Evolutionary conservation across 1,140 invertebrate species (phyloP).

Genomic region (Bradysia coprophila): DNA sequence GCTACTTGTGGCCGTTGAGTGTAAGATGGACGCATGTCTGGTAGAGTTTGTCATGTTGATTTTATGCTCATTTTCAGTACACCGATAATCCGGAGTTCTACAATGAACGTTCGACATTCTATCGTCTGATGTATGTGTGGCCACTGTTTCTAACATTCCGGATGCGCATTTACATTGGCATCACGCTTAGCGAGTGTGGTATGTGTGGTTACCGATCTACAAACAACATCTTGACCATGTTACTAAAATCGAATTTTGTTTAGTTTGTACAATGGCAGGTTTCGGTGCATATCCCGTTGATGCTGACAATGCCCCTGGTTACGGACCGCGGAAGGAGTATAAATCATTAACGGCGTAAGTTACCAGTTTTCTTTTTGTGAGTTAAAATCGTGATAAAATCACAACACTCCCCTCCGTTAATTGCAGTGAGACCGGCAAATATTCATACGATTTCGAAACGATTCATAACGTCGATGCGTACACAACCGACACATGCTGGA

Average conservation of each 20-base stretch:
- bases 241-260: no score
- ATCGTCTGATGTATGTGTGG: conserved; percentile 68
- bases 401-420: no score
- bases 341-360: conserved; percentile 25
- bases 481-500: conserved; percentile 54
- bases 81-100: conserved; percentile 45
- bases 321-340: conserved; percentile 53
- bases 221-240: no score
- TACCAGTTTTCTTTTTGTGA: conserved; percentile 5
- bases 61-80: conserved; percentile 38
- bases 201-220: no score
- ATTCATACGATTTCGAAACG: conserved; percentile 63
- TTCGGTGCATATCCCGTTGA: conserved; percentile 74
- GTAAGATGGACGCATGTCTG: conserved; percentile 29
- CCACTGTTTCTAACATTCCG: conserved; percentile 76
- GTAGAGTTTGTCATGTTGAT: not conserved
- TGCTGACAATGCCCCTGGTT: conserved; percentile 49
- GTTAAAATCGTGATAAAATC: no score
- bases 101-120: conserved; percentile 42
- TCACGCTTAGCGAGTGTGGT: conserved; percentile 77
- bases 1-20: conserved; percentile 49
- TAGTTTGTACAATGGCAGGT: conserved; percentile 78
- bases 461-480: conserved; percentile 65
- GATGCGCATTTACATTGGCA: conserved; percentile 74
- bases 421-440: conserved; percentile 28